phyloP scores from a whole-genome alignment of 2,888 invertebrate species.

The Phengaris arion region DNA sequence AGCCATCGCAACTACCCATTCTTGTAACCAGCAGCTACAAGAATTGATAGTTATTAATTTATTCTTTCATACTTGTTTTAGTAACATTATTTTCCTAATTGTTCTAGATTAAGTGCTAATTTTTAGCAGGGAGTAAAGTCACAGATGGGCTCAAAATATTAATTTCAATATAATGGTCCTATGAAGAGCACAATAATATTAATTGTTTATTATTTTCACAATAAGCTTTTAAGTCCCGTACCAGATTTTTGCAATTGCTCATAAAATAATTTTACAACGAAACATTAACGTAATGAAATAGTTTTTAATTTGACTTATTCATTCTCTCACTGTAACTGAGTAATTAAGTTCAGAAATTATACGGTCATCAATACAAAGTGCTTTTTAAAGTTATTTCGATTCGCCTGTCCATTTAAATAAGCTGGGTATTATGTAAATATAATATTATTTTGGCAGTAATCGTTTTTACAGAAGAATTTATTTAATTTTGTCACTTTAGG shows the following conservation, averaged over 20 bases:
- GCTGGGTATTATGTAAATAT: no score
- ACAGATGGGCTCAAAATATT: no score
- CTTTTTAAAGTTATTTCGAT: conserved; percentile 1
- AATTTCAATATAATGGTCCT: no score
- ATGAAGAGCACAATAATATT: neutral
- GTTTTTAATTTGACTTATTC: conserved; percentile 5
- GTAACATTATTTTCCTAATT: no score
- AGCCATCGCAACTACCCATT: no score
- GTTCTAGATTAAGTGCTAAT: no score
- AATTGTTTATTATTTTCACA: neutral
- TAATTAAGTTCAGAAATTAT: neutral
- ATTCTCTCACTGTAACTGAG: neutral
- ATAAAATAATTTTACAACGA: conserved; percentile 4
- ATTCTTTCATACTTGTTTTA: no score
- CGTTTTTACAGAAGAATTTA: neutral
- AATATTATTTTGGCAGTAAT: neutral
- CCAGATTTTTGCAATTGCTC: neutral
- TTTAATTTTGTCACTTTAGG: neutral
- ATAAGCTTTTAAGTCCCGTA: neutral
- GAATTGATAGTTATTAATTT: no score
- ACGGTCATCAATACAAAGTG: conserved; percentile 16
- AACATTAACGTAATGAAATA: neutral
- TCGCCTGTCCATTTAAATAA: neutral
- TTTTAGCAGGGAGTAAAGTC: no score
- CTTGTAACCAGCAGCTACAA: no score